Evolutionary conservation across 1,140 invertebrate species (phyloP).

Genomic region (Linepithema humile): DNA sequence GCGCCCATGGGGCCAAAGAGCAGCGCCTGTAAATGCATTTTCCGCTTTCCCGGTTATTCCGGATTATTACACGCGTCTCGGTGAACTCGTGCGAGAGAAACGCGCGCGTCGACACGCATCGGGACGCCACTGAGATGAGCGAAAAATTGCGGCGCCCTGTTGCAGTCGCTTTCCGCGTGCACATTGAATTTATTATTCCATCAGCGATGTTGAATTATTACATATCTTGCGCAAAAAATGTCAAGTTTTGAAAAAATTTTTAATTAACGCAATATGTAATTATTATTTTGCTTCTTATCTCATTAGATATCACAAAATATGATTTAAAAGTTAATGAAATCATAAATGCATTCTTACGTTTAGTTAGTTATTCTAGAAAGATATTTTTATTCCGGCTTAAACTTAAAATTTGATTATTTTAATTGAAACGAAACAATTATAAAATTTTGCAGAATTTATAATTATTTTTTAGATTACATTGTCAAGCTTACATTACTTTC

Average conservation of each 20-base stretch:
- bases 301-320: background rate
- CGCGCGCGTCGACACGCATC: constrained; percentile 8
- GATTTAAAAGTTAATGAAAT: too few relatives aligned
- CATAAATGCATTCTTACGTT: too few relatives aligned
- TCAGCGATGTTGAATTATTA: background rate
- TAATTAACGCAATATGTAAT: background rate
- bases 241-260: background rate
- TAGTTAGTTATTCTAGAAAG: too few relatives aligned
- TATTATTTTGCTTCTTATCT: background rate
- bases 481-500: background rate
- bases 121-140: background rate
- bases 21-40: constrained; percentile 58
- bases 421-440: background rate
- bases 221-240: background rate
- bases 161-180: background rate
- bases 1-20: constrained; percentile 53
- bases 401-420: background rate
- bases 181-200: background rate
- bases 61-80: constrained; percentile 46
- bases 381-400: too few relatives aligned
- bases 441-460: too few relatives aligned
- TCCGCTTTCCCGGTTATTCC: constrained; percentile 54
- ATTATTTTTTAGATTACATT: background rate
- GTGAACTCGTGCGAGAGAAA: constrained; percentile 49
- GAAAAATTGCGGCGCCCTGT: constrained; percentile 8